phyloP scores from a whole-genome alignment of 2,888 invertebrate species.

The Trissonchulus latispiculum region DNA sequence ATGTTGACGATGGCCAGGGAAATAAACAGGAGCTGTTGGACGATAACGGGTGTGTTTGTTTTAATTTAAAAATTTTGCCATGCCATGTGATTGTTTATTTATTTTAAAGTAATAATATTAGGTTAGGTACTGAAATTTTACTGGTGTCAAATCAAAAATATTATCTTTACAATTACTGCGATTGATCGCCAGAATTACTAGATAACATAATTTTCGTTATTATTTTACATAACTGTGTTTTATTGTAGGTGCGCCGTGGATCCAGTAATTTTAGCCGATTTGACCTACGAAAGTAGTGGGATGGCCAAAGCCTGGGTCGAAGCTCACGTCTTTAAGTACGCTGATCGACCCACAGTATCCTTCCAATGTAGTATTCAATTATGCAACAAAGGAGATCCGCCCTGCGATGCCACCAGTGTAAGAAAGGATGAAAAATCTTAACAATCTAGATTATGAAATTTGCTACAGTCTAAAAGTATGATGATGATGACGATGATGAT shows the following conservation, averaged over 20 bases:
- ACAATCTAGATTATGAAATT: neutral
- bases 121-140: too few relatives aligned
- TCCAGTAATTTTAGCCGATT: constrained; percentile 19
- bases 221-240: too few relatives aligned
- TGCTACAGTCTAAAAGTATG: neutral
- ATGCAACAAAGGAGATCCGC: constrained; percentile 18
- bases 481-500: neutral
- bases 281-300: constrained; percentile 6
- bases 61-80: neutral
- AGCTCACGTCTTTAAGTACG: constrained; percentile 25
- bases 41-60: constrained; percentile 14
- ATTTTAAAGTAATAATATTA: too few relatives aligned
- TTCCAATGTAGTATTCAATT: constrained; percentile 23
- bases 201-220: too few relatives aligned
- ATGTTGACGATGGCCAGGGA: constrained; percentile 24
- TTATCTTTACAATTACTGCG: too few relatives aligned
- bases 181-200: too few relatives aligned
- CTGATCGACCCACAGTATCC: constrained; percentile 22
- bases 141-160: too few relatives aligned
- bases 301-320: constrained; percentile 23
- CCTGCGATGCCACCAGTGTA: constrained; percentile 19
- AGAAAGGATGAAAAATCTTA: too few relatives aligned
- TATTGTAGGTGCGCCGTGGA: constrained; percentile 21
- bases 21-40: constrained; percentile 21
- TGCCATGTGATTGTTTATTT: too few relatives aligned